Conservation (phyloP, 2,888 invertebrate species). For the Aleiodes leptofemur region DNA sequence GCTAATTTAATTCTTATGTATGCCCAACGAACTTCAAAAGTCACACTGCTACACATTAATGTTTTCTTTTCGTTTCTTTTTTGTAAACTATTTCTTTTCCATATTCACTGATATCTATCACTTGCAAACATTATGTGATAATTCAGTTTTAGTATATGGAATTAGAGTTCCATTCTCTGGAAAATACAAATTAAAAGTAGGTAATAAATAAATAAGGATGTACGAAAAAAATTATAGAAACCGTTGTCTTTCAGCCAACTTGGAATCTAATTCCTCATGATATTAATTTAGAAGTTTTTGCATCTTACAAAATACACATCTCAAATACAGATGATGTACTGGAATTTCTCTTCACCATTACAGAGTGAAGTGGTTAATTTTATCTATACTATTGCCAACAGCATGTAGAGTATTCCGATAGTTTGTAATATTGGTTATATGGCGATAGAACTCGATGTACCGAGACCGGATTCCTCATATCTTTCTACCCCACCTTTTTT, state of each 20-base stretch:
- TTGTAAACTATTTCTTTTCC: neutral
- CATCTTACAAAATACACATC: no score
- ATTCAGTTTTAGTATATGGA: no score
- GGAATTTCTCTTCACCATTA: neutral
- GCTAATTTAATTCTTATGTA: constrained; percentile 68
- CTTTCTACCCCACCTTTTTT: constrained; percentile 13
- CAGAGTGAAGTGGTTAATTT: neutral
- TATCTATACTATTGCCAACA: neutral
- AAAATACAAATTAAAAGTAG: no score
- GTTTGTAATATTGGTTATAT: constrained; percentile 44
- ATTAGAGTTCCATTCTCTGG: no score
- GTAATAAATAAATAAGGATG: no score
- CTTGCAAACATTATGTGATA: neutral
- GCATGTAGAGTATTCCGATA: neutral
- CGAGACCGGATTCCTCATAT: constrained; percentile 61
- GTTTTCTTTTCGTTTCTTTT: neutral
- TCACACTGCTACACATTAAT: constrained; percentile 41
- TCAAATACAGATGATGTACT: neutral
- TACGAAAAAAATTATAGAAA: no score
- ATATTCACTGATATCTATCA: neutral
- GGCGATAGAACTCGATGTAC: constrained; percentile 52
- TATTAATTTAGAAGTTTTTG: no score
- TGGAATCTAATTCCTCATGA: no score
- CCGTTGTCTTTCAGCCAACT: no score
- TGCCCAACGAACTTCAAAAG: constrained; percentile 51